Evolutionary conservation across 2,888 invertebrate genomes (phyloP), one percentile per base, ranked within the genome.

Genomic region (Liopterus haemorrhoidalis): DNA sequence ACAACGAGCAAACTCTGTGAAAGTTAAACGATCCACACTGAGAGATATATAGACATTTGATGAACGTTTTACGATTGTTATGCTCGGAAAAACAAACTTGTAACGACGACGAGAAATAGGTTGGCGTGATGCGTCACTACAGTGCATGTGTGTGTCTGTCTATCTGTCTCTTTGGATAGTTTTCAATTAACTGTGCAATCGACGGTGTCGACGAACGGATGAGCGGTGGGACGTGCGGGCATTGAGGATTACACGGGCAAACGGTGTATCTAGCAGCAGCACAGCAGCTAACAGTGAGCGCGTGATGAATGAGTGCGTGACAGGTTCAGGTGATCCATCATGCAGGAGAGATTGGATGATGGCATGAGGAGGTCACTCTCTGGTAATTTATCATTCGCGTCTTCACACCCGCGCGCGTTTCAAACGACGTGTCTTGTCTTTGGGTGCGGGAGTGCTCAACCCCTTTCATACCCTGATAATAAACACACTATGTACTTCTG

Each of bases 251-350:
- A n/a, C n/a, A n/a, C n/a, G n/a, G n/a, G n/a, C n/a, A n/a, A n/a
- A n/a, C n/a, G n/a, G n/a, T n/a, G n/a, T n/a, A n/a, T n/a, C n/a
- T n/a, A n/a, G n/a, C n/a, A n/a, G n/a, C n/a, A n/a, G n/a, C n/a
- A n/a, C n/a, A n/a, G n/a, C n/a, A n/a, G n/a, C n/a, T n/a, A n/a
- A 55, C 57, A 54, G 57, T 56, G 57, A 58, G 56, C 55, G 57
- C 54, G 45, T 69, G 69, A 69, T 69, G 62, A 66, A 69, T 68
- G 67, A 60, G 59, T 54, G 53, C 55, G 54, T 64, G 68, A 68
- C 68, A 65, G 63, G 60, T 52, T 57, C 62, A 60, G 65, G 65
- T 62, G 64, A 69, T 69, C 67, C 64, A 69, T 69, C 69, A 69
- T 67, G 58, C 56, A 59, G 62, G 64, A 67, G 48, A 47, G 67